phyloP scores from a whole-genome alignment of 2,888 invertebrate species.

The Dorcus hopei region DNA sequence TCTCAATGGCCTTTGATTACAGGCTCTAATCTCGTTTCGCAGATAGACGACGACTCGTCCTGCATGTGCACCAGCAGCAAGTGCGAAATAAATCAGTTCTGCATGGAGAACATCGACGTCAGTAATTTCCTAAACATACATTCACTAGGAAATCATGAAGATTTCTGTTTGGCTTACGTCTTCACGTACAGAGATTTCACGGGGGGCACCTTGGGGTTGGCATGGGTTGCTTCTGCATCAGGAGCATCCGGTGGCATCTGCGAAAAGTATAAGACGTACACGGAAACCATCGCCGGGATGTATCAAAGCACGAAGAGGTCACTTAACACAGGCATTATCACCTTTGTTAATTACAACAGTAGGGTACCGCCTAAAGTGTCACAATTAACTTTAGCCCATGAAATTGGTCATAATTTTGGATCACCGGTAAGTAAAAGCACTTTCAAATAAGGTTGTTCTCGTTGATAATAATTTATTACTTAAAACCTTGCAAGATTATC shows the following conservation, averaged over 20 bases:
- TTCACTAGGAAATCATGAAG: conserved; percentile 94
- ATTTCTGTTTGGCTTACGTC: conserved; percentile 98
- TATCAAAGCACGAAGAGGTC: conserved; percentile 92
- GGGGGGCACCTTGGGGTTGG: conserved; percentile 95
- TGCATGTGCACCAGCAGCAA: conserved; percentile 63
- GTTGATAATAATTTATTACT: too few species aligned
- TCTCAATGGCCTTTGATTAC: not conserved
- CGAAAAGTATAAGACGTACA: conserved; percentile 96
- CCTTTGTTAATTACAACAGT: conserved; percentile 97
- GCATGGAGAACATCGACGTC: conserved; percentile 96
- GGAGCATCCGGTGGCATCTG: conserved; percentile 99
- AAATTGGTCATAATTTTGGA: conserved; percentile 98
- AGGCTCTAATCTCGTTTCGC: conserved; percentile 35
- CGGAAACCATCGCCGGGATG: conserved; percentile 91
- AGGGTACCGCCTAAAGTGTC: conserved; percentile 97
- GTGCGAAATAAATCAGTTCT: conserved; percentile 80
- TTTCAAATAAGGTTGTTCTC: too few species aligned
- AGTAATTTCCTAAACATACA: conserved; percentile 98
- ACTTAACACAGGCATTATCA: conserved; percentile 97
- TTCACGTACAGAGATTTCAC: conserved; percentile 98
- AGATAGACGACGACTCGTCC: conserved; percentile 89
- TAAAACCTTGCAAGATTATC: too few species aligned
- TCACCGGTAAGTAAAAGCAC: conserved; percentile 72
- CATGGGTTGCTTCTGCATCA: conserved; percentile 98
- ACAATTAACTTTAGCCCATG: conserved; percentile 95